phyloP scores from a whole-genome alignment of 2,113 vertebrate species.

The Pangasianodon hypophthalmus region DNA sequence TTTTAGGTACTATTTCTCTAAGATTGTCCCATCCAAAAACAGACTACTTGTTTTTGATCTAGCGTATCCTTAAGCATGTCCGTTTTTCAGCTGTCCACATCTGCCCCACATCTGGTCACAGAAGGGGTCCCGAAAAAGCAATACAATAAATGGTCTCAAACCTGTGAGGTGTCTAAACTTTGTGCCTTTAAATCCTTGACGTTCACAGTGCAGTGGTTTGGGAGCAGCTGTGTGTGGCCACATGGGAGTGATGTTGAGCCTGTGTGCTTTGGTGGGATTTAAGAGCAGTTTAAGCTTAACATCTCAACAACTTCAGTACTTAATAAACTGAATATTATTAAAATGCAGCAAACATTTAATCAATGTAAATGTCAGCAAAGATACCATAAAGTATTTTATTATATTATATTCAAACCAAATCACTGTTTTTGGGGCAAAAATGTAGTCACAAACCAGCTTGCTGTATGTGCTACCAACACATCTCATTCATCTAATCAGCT shows the following conservation, averaged over 20 bases:
- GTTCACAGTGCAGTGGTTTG: neutral
- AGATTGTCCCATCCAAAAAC: neutral
- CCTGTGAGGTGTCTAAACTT: constrained; percentile 6
- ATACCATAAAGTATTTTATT: neutral
- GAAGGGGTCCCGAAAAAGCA: constrained; percentile 19
- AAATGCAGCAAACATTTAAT: neutral
- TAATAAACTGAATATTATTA: neutral
- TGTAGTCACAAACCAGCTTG: neutral
- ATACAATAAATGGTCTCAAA: constrained; percentile 36
- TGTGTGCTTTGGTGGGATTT: neutral
- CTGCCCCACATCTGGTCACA: constrained; percentile 12
- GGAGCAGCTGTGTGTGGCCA: neutral
- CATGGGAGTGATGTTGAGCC: neutral
- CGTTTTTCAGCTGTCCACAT: constrained; percentile 15
- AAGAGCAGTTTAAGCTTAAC: neutral
- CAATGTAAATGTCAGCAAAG: neutral
- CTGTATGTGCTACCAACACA: neutral
- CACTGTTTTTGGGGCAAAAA: neutral
- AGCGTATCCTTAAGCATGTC: neutral
- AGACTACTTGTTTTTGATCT: neutral
- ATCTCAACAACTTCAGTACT: neutral
- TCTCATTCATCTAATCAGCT: neutral
- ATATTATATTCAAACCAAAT: neutral
- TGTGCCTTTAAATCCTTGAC: neutral
- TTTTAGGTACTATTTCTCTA: neutral